Evolutionary conservation across 2,113 vertebrate genomes (phyloP).

Genomic region (Athene cunicularia): DNA sequence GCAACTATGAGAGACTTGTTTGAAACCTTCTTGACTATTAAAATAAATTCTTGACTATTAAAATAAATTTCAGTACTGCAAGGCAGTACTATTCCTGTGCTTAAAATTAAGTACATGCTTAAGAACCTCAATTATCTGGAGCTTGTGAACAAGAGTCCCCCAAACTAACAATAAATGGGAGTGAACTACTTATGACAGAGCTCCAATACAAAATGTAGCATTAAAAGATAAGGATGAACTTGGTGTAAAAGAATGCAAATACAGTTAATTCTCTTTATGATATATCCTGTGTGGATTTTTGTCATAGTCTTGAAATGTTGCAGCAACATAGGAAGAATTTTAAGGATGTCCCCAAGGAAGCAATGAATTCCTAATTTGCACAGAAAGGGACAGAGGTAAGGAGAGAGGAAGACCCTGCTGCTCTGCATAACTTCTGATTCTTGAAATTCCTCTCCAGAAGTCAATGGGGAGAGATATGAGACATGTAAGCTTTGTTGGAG

Average conservation of each 20-base stretch:
- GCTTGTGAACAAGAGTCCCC: background rate
- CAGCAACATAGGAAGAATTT: background rate
- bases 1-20: background rate
- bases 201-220: background rate
- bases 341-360: background rate
- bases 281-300: background rate
- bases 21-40: background rate
- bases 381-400: background rate
- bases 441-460: background rate
- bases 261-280: background rate
- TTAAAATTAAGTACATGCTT: background rate
- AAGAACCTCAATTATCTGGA: background rate
- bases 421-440: background rate
- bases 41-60: background rate
- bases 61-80: background rate
- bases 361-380: background rate
- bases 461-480: background rate
- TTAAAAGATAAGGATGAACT: background rate
- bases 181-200: background rate
- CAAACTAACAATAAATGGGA: background rate
- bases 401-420: background rate
- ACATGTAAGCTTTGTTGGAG: background rate
- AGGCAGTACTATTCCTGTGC: background rate
- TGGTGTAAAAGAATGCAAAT: background rate
- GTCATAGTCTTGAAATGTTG: background rate